phyloP scores from a whole-genome alignment of 1,140 invertebrate genomes.

The Apis laboriosa region DNA sequence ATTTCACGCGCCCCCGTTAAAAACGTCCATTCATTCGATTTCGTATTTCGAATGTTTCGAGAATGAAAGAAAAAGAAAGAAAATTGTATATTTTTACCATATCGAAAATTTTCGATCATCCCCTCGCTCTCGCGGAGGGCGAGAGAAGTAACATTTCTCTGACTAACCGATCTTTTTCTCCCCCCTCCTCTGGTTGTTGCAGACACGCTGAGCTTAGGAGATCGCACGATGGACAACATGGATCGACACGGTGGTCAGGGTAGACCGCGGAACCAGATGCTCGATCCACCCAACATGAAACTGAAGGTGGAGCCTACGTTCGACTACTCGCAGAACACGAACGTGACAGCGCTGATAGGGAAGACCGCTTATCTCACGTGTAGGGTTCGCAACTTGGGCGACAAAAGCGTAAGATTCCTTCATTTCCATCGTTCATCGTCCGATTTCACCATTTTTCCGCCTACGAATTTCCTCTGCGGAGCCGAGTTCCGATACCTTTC shows the following conservation, averaged over 20 bases:
- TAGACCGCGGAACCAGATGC: constrained; percentile 77
- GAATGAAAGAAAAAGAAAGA: no score
- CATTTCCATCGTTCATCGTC: background rate
- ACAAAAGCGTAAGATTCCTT: constrained; percentile 86
- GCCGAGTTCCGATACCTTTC: background rate
- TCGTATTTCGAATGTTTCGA: no score
- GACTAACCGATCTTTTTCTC: constrained; percentile 35
- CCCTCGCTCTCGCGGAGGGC: no score
- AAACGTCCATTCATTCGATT: background rate
- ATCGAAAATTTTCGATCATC: no score
- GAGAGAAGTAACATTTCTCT: background rate
- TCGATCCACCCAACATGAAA: constrained; percentile 71
- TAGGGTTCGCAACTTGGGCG: constrained; percentile 89
- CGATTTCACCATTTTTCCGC: background rate
- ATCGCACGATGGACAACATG: constrained; percentile 74
- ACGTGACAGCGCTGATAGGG: constrained; percentile 90
- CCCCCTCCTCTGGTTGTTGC: constrained; percentile 46
- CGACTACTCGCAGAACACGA: constrained; percentile 87
- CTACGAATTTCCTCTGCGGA: background rate
- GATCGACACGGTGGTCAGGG: constrained; percentile 73
- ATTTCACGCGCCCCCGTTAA: background rate
- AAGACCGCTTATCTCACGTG: constrained; percentile 91
- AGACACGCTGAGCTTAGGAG: constrained; percentile 79
- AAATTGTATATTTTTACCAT: no score
- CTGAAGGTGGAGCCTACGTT: constrained; percentile 85